Conservation (phyloP, 37 sponge, comb jelly and placozoan species). For the Agelas oroides region DNA sequence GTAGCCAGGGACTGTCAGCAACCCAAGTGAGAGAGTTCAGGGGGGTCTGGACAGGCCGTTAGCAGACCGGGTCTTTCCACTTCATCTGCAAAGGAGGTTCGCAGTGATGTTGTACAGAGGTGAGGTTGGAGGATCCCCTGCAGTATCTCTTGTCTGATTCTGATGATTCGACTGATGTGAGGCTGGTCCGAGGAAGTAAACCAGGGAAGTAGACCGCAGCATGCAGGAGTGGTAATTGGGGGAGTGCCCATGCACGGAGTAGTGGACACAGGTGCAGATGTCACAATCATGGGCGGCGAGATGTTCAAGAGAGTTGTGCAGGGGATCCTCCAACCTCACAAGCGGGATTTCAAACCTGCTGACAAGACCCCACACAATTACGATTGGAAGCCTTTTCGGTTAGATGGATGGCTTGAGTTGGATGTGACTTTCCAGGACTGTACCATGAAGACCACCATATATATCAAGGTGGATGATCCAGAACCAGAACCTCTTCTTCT, state of each 20-base stretch:
- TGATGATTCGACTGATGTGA: no score
- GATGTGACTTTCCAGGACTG: conserved; percentile 24
- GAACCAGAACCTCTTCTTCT: conserved; percentile 40
- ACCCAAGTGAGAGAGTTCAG: no score
- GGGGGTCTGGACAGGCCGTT: no score
- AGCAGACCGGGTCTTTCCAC: no score
- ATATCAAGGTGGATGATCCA: conserved; percentile 48
- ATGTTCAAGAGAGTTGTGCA: conserved; percentile 12
- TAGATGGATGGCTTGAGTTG: conserved; percentile 41
- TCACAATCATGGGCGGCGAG: conserved; percentile 16
- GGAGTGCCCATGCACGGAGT: conserved; percentile 21
- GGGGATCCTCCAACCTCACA: not conserved
- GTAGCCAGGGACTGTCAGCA: conserved; percentile 21
- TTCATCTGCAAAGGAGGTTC: no score
- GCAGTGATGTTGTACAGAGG: no score
- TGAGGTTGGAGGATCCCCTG: no score
- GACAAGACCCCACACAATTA: conserved; percentile 28
- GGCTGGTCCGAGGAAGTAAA: conserved; percentile 19
- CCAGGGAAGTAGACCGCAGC: conserved; percentile 20
- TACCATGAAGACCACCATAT: conserved; percentile 22
- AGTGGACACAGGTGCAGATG: conserved; percentile 19
- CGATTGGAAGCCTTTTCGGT: conserved; percentile 2
- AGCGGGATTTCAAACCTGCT: not conserved
- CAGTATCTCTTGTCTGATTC: no score
- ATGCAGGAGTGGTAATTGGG: conserved; percentile 10